Percentiles rank a stretch among this genome's conserved stretches.
Conservation (phyloP, 2,888 invertebrate species). For the Hypercompe scribonia region DNA sequence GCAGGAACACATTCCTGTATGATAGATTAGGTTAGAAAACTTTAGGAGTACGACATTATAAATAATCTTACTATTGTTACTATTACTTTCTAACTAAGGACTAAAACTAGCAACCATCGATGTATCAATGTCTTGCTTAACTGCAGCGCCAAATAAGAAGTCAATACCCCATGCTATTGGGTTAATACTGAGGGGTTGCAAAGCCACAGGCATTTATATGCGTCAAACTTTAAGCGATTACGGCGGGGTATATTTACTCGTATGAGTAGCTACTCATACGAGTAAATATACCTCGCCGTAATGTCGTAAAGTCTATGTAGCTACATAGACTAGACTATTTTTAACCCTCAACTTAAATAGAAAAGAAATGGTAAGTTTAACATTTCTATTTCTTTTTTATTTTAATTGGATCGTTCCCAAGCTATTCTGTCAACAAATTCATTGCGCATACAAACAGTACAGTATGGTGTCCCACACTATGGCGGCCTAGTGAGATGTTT, state of each 20-base stretch:
- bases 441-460: too few relatives aligned
- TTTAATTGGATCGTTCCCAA: too few relatives aligned
- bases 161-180: background rate
- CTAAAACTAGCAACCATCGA: background rate
- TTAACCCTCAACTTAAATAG: background rate
- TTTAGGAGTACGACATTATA: background rate
- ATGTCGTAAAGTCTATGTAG: too few relatives aligned
- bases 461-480: too few relatives aligned
- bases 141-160: background rate
- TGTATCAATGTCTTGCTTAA: background rate
- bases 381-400: background rate
- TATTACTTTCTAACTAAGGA: background rate
- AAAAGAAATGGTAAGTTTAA: background rate
- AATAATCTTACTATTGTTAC: background rate
- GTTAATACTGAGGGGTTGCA: background rate
- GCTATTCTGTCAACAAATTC: too few relatives aligned
- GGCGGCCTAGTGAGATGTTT: too few relatives aligned
- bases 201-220: background rate
- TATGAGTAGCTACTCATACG: too few relatives aligned
- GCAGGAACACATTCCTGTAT: too few relatives aligned
- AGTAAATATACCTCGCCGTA: too few relatives aligned
- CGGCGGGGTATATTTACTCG: background rate
- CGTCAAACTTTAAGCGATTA: background rate
- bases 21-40: too few relatives aligned
- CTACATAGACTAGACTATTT: background rate